A percentile compares a stretch with the other conserved stretches of the same genome.
phyloP scores from a whole-genome alignment of 2,888 invertebrate species.

The Carpatolechia fugitivella region DNA sequence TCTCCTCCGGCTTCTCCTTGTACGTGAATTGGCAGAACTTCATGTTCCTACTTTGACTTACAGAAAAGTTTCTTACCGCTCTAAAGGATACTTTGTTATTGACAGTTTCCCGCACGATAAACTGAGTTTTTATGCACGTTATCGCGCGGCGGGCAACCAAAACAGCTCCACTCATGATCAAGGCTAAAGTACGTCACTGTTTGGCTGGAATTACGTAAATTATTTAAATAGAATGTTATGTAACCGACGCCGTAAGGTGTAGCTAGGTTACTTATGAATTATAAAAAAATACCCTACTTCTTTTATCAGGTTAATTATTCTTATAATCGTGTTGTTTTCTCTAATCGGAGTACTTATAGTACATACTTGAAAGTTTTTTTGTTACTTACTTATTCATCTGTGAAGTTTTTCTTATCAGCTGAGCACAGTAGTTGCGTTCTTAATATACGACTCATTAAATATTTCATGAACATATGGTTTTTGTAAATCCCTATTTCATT shows the following conservation, averaged over 20 bases:
- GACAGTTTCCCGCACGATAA: slow-evolving; percentile 29
- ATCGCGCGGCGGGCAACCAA: slow-evolving; percentile 35
- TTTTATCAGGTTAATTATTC: not conserved
- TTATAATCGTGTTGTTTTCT: not conserved
- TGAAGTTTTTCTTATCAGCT: slow-evolving; percentile 1
- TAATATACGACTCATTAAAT: not conserved
- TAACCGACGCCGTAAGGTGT: slow-evolving; percentile 21
- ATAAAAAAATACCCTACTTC: not conserved
- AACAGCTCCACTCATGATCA: slow-evolving; percentile 43
- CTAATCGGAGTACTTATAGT: no score
- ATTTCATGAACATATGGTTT: no score
- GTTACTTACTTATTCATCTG: no score
- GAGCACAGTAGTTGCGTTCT: not conserved
- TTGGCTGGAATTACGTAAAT: slow-evolving; percentile 36
- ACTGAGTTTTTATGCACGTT: slow-evolving; percentile 41
- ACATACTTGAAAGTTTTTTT: no score
- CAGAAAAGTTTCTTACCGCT: slow-evolving; percentile 39
- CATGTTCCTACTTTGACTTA: slow-evolving; percentile 67
- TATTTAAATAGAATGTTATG: slow-evolving; percentile 24
- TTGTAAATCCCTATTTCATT: no score
- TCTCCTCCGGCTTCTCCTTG: slow-evolving; percentile 73
- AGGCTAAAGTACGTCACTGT: slow-evolving; percentile 31
- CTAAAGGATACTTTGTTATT: slow-evolving; percentile 25
- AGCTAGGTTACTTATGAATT: not conserved
- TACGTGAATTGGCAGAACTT: slow-evolving; percentile 85